Evolutionary conservation across 1,140 invertebrate genomes (phyloP).

Genomic region (Tetranychus cinnabarinus): DNA sequence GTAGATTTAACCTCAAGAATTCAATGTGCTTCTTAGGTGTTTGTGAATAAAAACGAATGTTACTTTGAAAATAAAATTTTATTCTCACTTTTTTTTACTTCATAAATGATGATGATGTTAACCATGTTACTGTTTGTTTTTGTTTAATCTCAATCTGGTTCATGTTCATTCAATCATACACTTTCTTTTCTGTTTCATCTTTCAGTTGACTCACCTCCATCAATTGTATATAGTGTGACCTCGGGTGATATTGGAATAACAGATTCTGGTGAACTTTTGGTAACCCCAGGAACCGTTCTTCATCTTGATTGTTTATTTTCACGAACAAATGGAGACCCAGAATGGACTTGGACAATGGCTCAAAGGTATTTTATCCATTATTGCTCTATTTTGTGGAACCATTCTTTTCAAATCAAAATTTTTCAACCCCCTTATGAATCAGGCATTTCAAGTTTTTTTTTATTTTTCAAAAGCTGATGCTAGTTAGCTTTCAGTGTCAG

Average conservation of each 20-base stretch:
- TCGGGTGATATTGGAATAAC: constrained; percentile 36
- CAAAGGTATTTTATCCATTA: constrained; percentile 8
- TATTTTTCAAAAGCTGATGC: too few relatives aligned
- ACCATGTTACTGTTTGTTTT: too few relatives aligned
- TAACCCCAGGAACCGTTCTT: constrained; percentile 53
- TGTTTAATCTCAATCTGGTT: too few relatives aligned
- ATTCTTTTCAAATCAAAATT: background rate
- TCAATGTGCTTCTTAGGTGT: too few relatives aligned
- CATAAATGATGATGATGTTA: too few relatives aligned
- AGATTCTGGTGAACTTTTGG: constrained; percentile 44
- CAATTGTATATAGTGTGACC: constrained; percentile 49
- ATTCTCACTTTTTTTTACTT: too few relatives aligned
- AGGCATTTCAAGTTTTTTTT: too few relatives aligned
- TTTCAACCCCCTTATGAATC: background rate
- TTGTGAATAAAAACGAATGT: too few relatives aligned
- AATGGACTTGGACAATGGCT: constrained; percentile 64
- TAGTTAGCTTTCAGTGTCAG: too few relatives aligned
- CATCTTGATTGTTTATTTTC: constrained; percentile 59
- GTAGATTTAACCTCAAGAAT: too few relatives aligned
- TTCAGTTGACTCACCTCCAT: constrained; percentile 44
- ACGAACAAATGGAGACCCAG: constrained; percentile 43
- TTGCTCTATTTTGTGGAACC: too few relatives aligned
- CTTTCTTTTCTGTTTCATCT: background rate
- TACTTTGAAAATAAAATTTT: too few relatives aligned
- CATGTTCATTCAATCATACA: background rate